These are phyloP conservation scores for Tenthredo scrophulariae DNA, from an alignment of 2,888 invertebrate species.

Conservation along the genomic window DNA sequence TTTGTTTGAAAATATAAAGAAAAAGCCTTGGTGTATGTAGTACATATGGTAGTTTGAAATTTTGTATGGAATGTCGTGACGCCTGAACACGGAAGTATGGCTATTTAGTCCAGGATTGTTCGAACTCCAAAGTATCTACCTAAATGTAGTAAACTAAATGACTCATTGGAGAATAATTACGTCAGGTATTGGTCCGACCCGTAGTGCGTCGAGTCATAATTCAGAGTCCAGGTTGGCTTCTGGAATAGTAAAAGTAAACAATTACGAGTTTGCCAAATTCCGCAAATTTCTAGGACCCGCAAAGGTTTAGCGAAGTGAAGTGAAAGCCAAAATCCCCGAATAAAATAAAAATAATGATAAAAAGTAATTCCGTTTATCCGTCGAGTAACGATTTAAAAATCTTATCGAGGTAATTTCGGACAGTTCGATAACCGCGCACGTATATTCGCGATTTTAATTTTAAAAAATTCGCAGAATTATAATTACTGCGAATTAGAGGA, in stretches of 20 bases:
- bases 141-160: conserved; percentile 2
- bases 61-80: not conserved
- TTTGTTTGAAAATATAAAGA: not conserved
- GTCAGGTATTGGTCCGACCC: not conserved
- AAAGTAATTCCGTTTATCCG: not conserved
- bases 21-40: not conserved
- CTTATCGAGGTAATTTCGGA: conserved; percentile 1
- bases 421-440: not conserved
- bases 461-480: conserved; percentile 10
- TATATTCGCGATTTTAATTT: not conserved
- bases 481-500: conserved; percentile 1
- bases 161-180: conserved; percentile 1
- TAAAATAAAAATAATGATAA: not conserved
- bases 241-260: not conserved
- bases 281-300: not conserved
- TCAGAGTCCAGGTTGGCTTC: not conserved
- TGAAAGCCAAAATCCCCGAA: not conserved
- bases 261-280: not conserved
- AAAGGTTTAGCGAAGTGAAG: not conserved
- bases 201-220: not conserved
- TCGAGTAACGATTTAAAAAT: not conserved
- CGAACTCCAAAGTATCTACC: conserved; percentile 26
- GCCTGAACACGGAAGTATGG: not conserved
- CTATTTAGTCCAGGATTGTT: not conserved
- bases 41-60: not conserved